phyloP scores from a whole-genome alignment of 1,140 invertebrate species.

The Ladona fulva region DNA sequence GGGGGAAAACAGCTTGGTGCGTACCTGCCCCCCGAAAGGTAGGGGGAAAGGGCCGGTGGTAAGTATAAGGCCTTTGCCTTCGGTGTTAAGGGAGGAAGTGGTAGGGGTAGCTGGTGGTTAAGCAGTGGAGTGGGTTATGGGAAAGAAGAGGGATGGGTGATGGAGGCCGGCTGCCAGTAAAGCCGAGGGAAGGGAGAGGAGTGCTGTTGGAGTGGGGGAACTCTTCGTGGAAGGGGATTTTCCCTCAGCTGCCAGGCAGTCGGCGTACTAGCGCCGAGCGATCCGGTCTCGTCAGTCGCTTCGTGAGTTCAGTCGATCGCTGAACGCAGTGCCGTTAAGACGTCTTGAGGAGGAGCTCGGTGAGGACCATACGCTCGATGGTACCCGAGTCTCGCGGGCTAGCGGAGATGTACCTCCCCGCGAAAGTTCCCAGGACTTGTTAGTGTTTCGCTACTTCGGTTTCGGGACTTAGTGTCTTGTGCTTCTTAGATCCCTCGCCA shows the following conservation, averaged over 20 bases:
- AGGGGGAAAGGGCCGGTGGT: not conserved
- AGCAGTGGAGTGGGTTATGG: not conserved
- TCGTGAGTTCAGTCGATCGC: not conserved
- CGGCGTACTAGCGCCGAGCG: not conserved
- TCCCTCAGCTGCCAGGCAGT: conserved; percentile 1
- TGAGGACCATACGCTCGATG: too few species aligned
- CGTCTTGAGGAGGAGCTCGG: too few species aligned
- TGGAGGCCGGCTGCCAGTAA: not conserved
- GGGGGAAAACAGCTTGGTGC: too few species aligned
- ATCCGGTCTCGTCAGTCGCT: too few species aligned
- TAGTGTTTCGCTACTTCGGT: too few species aligned
- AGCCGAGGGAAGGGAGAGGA: not conserved
- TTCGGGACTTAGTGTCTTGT: too few species aligned
- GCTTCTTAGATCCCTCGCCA: too few species aligned
- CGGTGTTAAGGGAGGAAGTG: not conserved
- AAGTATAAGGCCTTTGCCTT: not conserved
- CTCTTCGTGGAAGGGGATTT: not conserved
- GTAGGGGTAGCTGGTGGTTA: not conserved
- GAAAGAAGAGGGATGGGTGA: not conserved
- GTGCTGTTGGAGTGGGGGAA: not conserved
- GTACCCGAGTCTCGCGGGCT: too few species aligned
- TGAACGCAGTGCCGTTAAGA: too few species aligned
- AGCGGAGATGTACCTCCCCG: too few species aligned
- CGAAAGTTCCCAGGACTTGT: too few species aligned
- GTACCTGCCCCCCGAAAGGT: too few species aligned